phyloP scores from a whole-genome alignment of 2,888 invertebrate genomes.

The Leptarthrus brevirostris region DNA sequence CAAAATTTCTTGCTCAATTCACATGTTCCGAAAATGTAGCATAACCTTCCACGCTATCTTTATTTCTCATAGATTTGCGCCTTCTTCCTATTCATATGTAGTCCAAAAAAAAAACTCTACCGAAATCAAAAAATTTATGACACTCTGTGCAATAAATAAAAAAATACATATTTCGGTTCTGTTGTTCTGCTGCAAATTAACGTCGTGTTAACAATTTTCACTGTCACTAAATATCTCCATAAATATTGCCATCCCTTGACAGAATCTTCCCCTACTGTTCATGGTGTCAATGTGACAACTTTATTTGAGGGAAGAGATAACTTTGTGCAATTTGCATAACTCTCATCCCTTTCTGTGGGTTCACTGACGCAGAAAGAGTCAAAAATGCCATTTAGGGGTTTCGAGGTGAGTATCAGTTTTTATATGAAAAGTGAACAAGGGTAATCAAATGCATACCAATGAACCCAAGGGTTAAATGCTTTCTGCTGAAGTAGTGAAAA shows the following conservation, averaged over 20 bases:
- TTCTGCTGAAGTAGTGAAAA: background rate
- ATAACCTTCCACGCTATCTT: constrained; percentile 27
- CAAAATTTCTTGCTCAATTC: too few species aligned
- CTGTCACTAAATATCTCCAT: constrained; percentile 40
- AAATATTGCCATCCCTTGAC: constrained; percentile 22
- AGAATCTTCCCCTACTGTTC: constrained; percentile 8
- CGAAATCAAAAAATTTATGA: constrained; percentile 28
- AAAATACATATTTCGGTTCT: constrained; percentile 26
- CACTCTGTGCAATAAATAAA: constrained; percentile 14
- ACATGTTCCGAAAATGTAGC: background rate
- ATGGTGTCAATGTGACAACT: constrained; percentile 35
- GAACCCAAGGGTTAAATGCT: constrained; percentile 20
- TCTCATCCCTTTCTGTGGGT: constrained; percentile 23
- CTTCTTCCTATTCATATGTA: constrained; percentile 29
- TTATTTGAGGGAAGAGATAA: constrained; percentile 32
- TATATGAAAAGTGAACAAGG: background rate
- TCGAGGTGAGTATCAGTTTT: constrained; percentile 9
- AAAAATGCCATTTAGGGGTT: constrained; percentile 36
- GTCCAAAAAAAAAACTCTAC: background rate
- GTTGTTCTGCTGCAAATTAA: constrained; percentile 48
- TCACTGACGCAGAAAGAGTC: constrained; percentile 45
- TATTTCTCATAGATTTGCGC: background rate
- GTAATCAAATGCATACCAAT: constrained; percentile 8
- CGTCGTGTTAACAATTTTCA: constrained; percentile 49
- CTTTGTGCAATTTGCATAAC: constrained; percentile 36